Conservation (phyloP, 2,888 invertebrate species). For the Bombylius discolor region DNA sequence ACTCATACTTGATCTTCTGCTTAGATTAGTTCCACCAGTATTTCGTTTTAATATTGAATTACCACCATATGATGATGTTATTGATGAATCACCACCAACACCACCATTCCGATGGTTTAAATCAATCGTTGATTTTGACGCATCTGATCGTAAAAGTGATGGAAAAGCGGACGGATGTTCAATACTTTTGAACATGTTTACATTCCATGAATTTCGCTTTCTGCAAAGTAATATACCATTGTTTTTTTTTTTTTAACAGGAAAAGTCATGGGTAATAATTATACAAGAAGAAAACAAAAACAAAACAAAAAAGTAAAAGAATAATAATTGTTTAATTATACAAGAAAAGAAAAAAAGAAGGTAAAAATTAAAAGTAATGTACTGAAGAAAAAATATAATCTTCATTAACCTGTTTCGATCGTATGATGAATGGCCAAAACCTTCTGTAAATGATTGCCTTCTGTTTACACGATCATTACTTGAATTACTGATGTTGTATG, state of each 20-base stretch:
- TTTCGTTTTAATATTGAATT: background rate
- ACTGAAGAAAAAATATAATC: background rate
- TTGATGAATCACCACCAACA: background rate
- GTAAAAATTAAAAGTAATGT: background rate
- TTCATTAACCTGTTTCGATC: background rate
- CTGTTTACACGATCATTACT: background rate
- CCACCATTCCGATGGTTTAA: background rate
- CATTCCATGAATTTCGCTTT: constrained; percentile 9
- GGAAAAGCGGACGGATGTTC: constrained; percentile 62
- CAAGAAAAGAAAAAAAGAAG: background rate
- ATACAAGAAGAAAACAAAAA: background rate
- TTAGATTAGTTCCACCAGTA: background rate
- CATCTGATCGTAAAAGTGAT: constrained; percentile 45
- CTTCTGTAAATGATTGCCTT: constrained; percentile 1
- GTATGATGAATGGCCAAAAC: background rate
- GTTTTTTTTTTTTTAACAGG: background rate
- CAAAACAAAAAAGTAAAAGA: too few relatives aligned
- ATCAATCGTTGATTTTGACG: background rate
- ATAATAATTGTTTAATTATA: too few relatives aligned
- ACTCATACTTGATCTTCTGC: background rate
- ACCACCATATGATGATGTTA: background rate
- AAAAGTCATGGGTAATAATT: too few relatives aligned
- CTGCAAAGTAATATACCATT: background rate
- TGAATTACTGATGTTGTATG: background rate
- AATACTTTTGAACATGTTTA: constrained; percentile 37